Evolutionary conservation across 2,797 vertebrate species (phyloP), one percentile per base, ranked within the genome.

Genomic region (Phrynocephalus guinanensis): DNA sequence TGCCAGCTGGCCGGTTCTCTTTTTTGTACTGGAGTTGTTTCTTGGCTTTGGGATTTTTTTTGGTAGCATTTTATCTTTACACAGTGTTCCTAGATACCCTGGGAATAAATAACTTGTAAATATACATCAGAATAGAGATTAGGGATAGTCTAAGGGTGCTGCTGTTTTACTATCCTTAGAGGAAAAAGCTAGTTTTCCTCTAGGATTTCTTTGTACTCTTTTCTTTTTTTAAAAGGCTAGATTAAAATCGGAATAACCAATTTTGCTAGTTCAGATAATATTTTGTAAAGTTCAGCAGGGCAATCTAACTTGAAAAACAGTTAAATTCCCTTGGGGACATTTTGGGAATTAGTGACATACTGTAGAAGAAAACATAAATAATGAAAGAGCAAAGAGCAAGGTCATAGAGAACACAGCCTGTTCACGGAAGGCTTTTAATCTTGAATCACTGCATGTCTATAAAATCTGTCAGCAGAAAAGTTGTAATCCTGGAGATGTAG

Each of bases 281-380:
- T 89, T 94, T 89, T 91, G 77, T 88, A 87, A 92, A 93, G 93
- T 94, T 94, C 92, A 94, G 86, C 88, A 92, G 91, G 92, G 0
- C 0, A 90, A 90, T 91, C 86, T 94, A 89, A 94, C 91, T 93
- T 94, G 83, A 90, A 83, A 95, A 95, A 86, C 92, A 93, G 87
- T 85, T 1, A 90, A 87, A 90, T 95, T 95, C 93, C 93, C 93
- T 93, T 92, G 89, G 94, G 94, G 92, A 94, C 92, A 88, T 90
- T 95, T 93, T 82, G 81, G 83, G 93, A 94, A 95, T 95, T 94
- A 94, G 85, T 90, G 85, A 75, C 93, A 88, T 95, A 93, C 91
- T 95, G 90, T 93, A 92, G 93, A 90, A 94, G 93, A 95, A 93
- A 94, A 95, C 94, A 92, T 95, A 95, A 95, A 95, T 94, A 88